These are phyloP conservation scores for Acanthococcus lagerstroemiae DNA, from an alignment of 2,888 invertebrate genomes.

Conservation along the genomic window DNA sequence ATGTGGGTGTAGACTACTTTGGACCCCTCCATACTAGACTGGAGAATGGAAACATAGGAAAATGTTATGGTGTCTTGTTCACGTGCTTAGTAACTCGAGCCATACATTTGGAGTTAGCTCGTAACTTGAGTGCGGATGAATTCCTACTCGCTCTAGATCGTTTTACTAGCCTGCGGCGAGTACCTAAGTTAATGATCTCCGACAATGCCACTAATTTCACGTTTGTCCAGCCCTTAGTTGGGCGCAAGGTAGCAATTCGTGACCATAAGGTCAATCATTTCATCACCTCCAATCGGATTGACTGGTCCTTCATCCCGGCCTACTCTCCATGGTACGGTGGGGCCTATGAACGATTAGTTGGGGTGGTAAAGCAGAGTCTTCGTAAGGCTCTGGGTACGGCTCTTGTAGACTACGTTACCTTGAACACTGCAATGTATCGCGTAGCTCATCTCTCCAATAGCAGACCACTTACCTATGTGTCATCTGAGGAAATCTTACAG, in stretches of 20 bases:
- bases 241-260: background rate
- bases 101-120: background rate
- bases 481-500: background rate
- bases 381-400: background rate
- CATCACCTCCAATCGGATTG: background rate
- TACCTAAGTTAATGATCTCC: background rate
- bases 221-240: background rate
- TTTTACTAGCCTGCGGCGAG: background rate
- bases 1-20: background rate
- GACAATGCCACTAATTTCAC: constrained; percentile 4
- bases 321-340: constrained; percentile 11
- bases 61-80: background rate
- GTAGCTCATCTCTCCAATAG: background rate
- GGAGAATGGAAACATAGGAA: background rate
- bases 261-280: background rate
- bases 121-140: background rate
- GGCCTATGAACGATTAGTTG: background rate
- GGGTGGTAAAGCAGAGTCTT: background rate
- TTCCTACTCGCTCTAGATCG: background rate
- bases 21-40: background rate
- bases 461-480: background rate
- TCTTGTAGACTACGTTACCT: background rate
- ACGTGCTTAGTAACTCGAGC: background rate
- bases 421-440: background rate
- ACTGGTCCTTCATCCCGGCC: constrained; percentile 1